Evolutionary conservation across 2,113 vertebrate genomes (phyloP), one percentile per base, ranked within the genome.

Genomic region (Oryzias curvinotus): DNA sequence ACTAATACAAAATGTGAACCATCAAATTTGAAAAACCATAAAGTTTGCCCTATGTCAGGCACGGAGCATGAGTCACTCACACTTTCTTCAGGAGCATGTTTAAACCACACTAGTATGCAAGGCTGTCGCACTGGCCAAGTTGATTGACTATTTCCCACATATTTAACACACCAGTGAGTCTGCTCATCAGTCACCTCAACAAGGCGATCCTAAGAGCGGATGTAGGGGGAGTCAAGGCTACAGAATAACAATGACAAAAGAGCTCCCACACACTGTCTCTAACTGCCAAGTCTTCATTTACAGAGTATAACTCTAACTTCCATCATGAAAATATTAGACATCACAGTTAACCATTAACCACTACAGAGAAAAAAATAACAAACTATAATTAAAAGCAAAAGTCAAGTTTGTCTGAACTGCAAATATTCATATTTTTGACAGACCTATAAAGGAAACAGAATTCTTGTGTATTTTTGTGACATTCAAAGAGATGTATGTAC

Each of bases 71-170:
- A 78, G 77, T 81, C 81, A 75, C 61, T 70, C 75, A 80, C 75
- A 74, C 70, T 71, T 81, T 80, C 65, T 74, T 71, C 60, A 75
- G 78, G 60, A 71, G 73, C 66, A 53, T 81, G 78, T 71, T 56
- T 63, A 75, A 71, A 67, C 50, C 45, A 75, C 62, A 62, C 78
- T 71, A 59, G 76, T 72, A 62, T 19, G 53, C 71, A 69, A 69
- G 52, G 61, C 71, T 73, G 75, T 77, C 74, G 66, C 71, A 75
- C 51, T 49, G 5, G 54, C 68, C 74, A 48, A 68, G 68, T 74
- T 78, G 84, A 88, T 85, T 79, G 78, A 89, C 84, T 80, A 83
- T 81, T 85, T 85, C 75, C 80, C 68, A 79, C 73, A 79, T 76
- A 79, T 88, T 85, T 88, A 81, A 87, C 81, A 87, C 81, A 79